phyloP scores from a whole-genome alignment of 2,797 vertebrate genomes.

The Bovichtus variegatus region DNA sequence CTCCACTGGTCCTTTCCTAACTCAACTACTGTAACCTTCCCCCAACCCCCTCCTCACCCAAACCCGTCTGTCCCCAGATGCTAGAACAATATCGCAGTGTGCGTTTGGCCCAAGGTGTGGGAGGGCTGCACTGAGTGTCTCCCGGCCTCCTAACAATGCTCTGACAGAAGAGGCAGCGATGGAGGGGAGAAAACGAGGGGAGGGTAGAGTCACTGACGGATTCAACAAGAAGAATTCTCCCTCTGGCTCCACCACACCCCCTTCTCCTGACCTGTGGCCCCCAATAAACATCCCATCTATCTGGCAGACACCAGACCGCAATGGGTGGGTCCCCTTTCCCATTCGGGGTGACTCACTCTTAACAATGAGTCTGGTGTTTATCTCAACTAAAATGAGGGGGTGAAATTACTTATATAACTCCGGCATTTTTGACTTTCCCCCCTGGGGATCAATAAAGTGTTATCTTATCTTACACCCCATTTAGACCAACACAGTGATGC shows the following conservation, averaged over 20 bases:
- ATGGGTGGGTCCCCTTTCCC: constrained; percentile 57
- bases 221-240: constrained; percentile 80
- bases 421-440: constrained; percentile 19
- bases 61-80: constrained; percentile 78
- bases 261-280: constrained; percentile 76
- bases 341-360: constrained; percentile 45
- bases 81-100: constrained; percentile 88
- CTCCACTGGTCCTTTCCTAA: constrained; percentile 42
- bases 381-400: constrained; percentile 34
- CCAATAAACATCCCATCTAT: constrained; percentile 81
- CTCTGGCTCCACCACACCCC: constrained; percentile 72
- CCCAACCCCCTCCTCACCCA: constrained; percentile 45
- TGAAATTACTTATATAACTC: constrained; percentile 16
- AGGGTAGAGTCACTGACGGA: constrained; percentile 50
- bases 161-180: constrained; percentile 69
- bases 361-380: constrained; percentile 43
- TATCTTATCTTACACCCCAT: constrained; percentile 42
- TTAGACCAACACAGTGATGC: constrained; percentile 21
- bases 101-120: constrained; percentile 88
- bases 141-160: constrained; percentile 85
- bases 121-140: constrained; percentile 82
- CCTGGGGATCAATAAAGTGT: constrained; percentile 8
- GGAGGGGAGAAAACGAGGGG: constrained; percentile 14
- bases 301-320: constrained; percentile 58
- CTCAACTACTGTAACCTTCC: constrained; percentile 61